phyloP scores from a whole-genome alignment of 2,113 vertebrate genomes.

The Eulacestoma nigropectus region DNA sequence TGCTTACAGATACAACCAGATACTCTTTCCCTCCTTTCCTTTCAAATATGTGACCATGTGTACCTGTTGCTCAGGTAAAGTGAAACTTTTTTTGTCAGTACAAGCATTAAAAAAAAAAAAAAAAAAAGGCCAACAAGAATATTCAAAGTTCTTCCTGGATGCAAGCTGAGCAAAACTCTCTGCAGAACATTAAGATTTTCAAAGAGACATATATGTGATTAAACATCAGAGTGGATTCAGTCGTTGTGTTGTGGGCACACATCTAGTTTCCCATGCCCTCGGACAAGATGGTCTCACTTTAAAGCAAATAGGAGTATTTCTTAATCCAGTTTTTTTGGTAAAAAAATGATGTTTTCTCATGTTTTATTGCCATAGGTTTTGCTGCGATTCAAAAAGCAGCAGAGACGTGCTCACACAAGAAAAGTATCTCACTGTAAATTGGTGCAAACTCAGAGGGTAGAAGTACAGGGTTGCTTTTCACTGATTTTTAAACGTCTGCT shows the following conservation, averaged over 20 bases:
- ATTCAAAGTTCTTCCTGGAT: not conserved
- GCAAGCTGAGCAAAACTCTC: not conserved
- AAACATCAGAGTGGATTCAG: not conserved
- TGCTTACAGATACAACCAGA: not conserved
- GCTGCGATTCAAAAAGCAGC: not conserved
- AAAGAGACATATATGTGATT: not conserved
- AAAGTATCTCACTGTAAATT: not conserved
- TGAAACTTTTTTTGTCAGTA: not conserved
- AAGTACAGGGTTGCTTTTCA: not conserved
- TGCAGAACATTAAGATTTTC: not conserved
- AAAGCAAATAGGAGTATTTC: not conserved
- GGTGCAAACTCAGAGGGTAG: not conserved
- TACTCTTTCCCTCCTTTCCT: not conserved
- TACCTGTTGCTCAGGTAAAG: not conserved
- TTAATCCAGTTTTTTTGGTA: not conserved
- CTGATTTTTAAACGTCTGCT: not conserved
- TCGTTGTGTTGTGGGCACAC: not conserved
- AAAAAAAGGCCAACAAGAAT: not conserved
- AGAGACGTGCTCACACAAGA: not conserved
- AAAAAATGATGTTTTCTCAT: not conserved
- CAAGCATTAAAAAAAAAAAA: not conserved
- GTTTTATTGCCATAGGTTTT: not conserved
- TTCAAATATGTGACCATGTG: not conserved
- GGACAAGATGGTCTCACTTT: not conserved
- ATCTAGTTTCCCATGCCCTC: too few relatives aligned